These are phyloP conservation scores for Lutraria lutraria DNA, from an alignment of 2,888 invertebrate genomes.

Conservation along the genomic window DNA sequence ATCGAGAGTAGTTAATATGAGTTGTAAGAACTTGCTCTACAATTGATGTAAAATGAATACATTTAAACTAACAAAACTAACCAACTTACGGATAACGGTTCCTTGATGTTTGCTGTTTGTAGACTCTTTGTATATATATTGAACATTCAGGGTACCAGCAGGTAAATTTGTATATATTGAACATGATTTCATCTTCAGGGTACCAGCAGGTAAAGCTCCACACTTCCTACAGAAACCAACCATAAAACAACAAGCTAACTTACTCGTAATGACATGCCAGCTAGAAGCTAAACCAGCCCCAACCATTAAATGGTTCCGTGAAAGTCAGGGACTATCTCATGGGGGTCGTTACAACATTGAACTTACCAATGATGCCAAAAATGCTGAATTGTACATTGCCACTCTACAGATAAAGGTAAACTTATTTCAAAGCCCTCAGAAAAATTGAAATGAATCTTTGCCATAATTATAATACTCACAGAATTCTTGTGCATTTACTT, in stretches of 20 bases:
- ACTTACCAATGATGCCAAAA: conserved; percentile 92
- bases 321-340: conserved; percentile 90
- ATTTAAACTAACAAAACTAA: too few species aligned
- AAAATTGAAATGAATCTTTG: too few species aligned
- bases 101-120: too few species aligned
- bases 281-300: conserved; percentile 98
- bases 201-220: conserved; percentile 90
- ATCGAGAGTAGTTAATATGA: too few species aligned
- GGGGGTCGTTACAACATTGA: conserved; percentile 96
- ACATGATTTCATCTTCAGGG: conserved; percentile 52
- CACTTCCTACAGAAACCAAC: conserved; percentile 99
- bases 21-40: too few species aligned
- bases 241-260: conserved; percentile 96
- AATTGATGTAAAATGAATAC: too few species aligned
- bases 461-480: too few species aligned
- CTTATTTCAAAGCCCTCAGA: not conserved
- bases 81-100: too few species aligned
- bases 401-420: conserved; percentile 94
- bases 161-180: conserved; percentile 73
- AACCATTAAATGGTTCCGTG: conserved; percentile 98
- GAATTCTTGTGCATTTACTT: too few species aligned
- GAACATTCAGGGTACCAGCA: conserved; percentile 71
- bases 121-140: not conserved
- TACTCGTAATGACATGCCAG: conserved; percentile 97
- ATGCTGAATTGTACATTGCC: conserved; percentile 96